phyloP scores from a whole-genome alignment of 2,113 vertebrate genomes.

The Trematocara variabile region DNA sequence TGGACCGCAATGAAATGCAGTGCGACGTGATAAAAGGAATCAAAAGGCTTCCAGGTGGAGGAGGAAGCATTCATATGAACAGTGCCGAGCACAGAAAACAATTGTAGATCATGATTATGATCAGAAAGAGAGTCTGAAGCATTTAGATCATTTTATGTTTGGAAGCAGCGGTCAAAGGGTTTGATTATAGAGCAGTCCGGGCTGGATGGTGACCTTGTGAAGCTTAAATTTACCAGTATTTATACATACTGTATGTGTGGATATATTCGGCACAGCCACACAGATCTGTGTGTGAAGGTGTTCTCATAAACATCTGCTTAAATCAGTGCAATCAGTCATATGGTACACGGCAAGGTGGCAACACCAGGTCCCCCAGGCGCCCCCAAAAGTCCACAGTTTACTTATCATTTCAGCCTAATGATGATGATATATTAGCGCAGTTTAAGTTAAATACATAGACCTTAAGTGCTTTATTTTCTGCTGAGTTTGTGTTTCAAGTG shows the following conservation, averaged over 20 bases:
- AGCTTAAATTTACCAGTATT: neutral
- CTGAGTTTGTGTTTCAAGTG: neutral
- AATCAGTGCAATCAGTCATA: neutral
- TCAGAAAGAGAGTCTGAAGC: neutral
- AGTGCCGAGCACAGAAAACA: neutral
- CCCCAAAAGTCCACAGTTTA: neutral
- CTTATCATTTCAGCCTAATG: neutral
- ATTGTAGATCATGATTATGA: neutral
- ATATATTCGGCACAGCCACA: neutral
- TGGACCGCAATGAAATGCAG: too few relatives aligned
- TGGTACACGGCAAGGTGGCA: neutral
- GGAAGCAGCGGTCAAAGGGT: fast-evolving
- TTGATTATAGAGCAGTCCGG: neutral
- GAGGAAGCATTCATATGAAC: neutral
- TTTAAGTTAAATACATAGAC: neutral
- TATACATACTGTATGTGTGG: neutral
- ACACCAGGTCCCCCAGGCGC: neutral
- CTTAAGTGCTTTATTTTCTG: neutral
- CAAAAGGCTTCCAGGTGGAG: neutral
- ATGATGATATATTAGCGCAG: neutral
- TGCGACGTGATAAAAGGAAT: neutral
- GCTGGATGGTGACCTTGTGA: fast-evolving
- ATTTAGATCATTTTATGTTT: neutral
- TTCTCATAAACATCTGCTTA: neutral
- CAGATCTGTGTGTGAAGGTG: neutral